These are phyloP conservation scores for Poeciliopsis turneri DNA, from an alignment of 2,797 vertebrate species.

Conservation along the genomic window DNA sequence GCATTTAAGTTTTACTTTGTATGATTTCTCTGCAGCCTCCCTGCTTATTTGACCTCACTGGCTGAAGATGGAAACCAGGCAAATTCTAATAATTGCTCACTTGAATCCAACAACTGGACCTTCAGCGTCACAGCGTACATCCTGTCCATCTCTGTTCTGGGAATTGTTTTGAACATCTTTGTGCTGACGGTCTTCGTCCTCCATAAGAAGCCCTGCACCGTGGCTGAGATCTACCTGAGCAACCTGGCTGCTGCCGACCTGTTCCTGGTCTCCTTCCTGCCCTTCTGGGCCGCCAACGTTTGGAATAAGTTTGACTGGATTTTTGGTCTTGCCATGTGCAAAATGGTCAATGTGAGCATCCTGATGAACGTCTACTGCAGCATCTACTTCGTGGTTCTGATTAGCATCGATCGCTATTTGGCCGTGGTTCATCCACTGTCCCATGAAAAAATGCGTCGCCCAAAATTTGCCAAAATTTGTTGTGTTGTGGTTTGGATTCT, in stretches of 20 bases:
- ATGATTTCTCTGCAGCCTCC: conserved; percentile 37
- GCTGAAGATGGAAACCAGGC: not conserved
- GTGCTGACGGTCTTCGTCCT: conserved; percentile 79
- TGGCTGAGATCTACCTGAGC: conserved; percentile 83
- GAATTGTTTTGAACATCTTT: conserved; percentile 80
- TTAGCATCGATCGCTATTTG: conserved; percentile 6
- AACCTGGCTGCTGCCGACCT: conserved; percentile 86
- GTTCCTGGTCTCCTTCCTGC: conserved; percentile 77
- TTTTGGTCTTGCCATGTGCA: conserved; percentile 75
- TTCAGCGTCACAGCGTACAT: conserved; percentile 64
- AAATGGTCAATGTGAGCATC: conserved; percentile 2
- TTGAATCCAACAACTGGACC: conserved; percentile 21
- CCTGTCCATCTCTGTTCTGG: conserved; percentile 65
- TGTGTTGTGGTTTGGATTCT: conserved; percentile 80
- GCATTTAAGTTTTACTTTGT: not conserved
- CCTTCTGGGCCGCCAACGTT: conserved; percentile 83
- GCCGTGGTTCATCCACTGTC: not conserved
- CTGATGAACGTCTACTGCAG: conserved; percentile 81
- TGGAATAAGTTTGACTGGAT: conserved; percentile 76
- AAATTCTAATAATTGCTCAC: conserved; percentile 54
- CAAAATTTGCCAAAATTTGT: conserved; percentile 70
- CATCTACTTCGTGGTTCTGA: conserved; percentile 83
- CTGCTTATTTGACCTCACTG: not conserved
- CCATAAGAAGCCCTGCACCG: conserved; percentile 75
- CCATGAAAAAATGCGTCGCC: conserved; percentile 36